Evolutionary conservation across 2,888 invertebrate species (phyloP), one percentile per base, ranked within the genome.

Genomic region (Heliconius ethilla): DNA sequence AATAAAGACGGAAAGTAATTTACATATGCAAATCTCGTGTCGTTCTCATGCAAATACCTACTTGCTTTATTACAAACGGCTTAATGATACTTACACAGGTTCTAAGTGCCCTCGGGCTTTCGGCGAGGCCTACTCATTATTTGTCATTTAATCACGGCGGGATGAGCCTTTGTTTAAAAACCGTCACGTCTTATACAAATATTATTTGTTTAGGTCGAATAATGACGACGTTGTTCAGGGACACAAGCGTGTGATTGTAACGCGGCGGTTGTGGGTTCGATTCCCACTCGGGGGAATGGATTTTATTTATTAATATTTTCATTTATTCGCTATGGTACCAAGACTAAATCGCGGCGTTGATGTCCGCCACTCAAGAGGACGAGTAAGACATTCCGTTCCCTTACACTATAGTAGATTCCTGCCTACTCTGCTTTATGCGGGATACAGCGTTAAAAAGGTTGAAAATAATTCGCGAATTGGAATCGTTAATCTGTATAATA

Each of bases 21-120:
- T 93, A 89, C 93, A 94, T 94, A 94, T 93, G 93, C 91, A 92
- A 94, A 94, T 94, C 89, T 75, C 87, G 87, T 86, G 88, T 89
- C 90, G 90, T 91, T 92, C 89, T 90, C 90, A 92, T 93, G 92
- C 92, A 92, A 93, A 93, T 92, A 92, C 88, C 85, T 85, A 87
- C 88, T 89, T 89, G 89, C 88, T 91, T 92, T 93, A 92, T 92
- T 92, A 92, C 92, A 89, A 90, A 87, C 90, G 90, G 88, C 90
- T 92, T 92, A 91, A 90, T 91, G 90, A 89, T 90, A 90, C 91
- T 91, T 90, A 90, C 88, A 87, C 88, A 87, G 90, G 86, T 86
- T 89, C 89, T 85, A 85, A 89, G 87, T 86, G 86, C 85, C 87
- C 86, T 82, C 80, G 87, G 87, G 87, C 84, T 87, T 85, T 86